Evolutionary conservation across 2,797 vertebrate genomes (phyloP), one percentile per base, ranked within the genome.

Genomic region (Melanotaenia maccullochi): DNA sequence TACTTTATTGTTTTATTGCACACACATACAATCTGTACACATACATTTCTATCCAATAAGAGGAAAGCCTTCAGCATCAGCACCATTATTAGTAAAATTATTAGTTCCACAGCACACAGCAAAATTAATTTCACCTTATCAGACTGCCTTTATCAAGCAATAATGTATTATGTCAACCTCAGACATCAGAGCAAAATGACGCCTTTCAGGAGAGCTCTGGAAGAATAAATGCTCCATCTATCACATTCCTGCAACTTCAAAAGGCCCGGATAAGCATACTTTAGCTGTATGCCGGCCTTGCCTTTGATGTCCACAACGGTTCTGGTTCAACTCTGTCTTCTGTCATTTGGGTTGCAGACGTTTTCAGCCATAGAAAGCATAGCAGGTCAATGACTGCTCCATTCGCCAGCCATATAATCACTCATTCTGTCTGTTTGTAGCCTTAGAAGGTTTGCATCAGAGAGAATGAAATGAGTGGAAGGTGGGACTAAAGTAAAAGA

Each of bases 271-370:
- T 90, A 71, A 78, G 85, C 78, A 78, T 74, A 77, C 73, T 84
- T 82, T 72, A 83, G 77, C 82, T 82, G 32, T 76, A 79, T 83
- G 79, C 83, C 54, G 22, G 70, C 57, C 63, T 59, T 55, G 71
- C 57, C 88, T 93, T 92, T 92, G 89, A 91, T 86, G 90, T 92
- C 82, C 81, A 68, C 83, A 69, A 64, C 11, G 51, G 83, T 80
- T 85, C 77, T 74, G 70, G 70, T 88, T 79, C 78, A 84, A 81
- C 77, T 66, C 87, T 90, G 89, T 79, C 87, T 87, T 75, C 60
- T 87, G 86, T 92, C 83, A 86, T 85, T 88, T 85, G 67, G 81
- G 60, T 78, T 78, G 73, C 78, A 87, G 76, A 88, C 70, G 16
- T 65, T 83, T 73, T 85, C 61, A 73, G 78, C 74, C 73, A 56